Base-by-base conservation (phyloP, 2,113 vertebrate species). In the Cromileptes altivelis region DNA sequence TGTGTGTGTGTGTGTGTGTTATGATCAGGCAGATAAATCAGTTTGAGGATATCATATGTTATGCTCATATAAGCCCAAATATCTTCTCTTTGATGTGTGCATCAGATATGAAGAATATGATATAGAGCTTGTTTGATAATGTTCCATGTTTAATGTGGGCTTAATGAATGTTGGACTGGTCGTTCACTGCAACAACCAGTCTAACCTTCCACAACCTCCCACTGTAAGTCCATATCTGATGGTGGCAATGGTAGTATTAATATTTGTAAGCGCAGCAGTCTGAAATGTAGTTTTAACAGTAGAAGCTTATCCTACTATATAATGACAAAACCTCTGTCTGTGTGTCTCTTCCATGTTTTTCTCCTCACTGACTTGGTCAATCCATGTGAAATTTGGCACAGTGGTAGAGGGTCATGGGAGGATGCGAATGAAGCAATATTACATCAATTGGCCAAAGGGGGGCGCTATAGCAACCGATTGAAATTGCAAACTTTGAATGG, bases 31-130 rank as follows among this genome's bases (percentile, higher is more conserved):
- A 23, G 15, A 67, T 42, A 25, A 11, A n/a, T 53, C 25, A 40
- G n/a, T 64, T 57, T 79, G 49, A 21, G 70, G 49, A 23, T n/a
- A 45, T 17, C 15, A 21, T 63, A 23, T 55, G n/a, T 61, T 42
- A 7, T 19, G 45, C 27, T n/a, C 6, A 2, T 10, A 6, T 40
- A 3, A 75, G 40, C 15, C 27, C 65, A 27, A 68, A 67, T n/a
- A n/a, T 70, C 42, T 45, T 17, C 23, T 58, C 23, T 27, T 67
- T 45, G 47, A 0, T 57, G 15, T 23, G 2, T 15, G 14, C 15
- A 19, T 49, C 12, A 4, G 15, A 4, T 30, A 9, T 68, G 6
- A 52, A 9, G 9, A 49, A 9, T 70, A 12, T 15, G 2, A 14
- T 40, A 23, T 6, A 1, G n/a, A 25, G 45, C 42, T 53, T 60